Evolutionary conservation across 1,140 invertebrate species (phyloP), one percentile per base, ranked within the genome.

Genomic region (Heliconius himera): DNA sequence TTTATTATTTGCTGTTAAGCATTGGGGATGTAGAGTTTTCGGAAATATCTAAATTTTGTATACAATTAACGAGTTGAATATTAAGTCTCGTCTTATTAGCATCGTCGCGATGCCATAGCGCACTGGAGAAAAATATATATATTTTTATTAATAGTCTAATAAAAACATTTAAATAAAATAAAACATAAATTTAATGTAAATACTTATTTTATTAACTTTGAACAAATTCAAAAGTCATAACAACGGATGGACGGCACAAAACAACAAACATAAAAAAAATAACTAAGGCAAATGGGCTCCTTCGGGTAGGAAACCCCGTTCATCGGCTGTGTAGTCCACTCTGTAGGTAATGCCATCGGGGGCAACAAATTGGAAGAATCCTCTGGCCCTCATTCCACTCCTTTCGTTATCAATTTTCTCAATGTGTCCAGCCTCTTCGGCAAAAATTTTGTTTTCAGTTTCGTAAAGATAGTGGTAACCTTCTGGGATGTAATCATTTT

Each of bases 321-420:
- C 96, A 83, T 97, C 96, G 54, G 96, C 96, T 26, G 94, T 95
- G 87, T 96, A 96, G 82, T 94, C 95, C 54, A 98, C 96, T 84
- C 96, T 95, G 85, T 97, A 96, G 70, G 95, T 95, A 82, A 96
- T 91, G 72, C 97, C 97, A 83, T 97, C 96, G 18, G 96, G 95
- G 49, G 91, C 96, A 1, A 95, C 91, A 83, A 93, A 97, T 79
- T 95, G 54, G 54, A 60, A 60, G 87, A 94, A 94, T 72, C 95
- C 95, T 82, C 95, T 95, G 20, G 95, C 95, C 66, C 93, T 91
- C 20, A 96, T 93, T n/a, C 91, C 91, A 54, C 95, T 94, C 49
- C 95, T 93, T 54, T 96, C 95, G 9, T 89, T 90, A 79, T 95
- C 95, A 18, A 88, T 84, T 77, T 90, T 87, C 70, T 95, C 93